phyloP scores from a whole-genome alignment of 1,140 invertebrate genomes.

The Dendrolimus kikuchii region DNA sequence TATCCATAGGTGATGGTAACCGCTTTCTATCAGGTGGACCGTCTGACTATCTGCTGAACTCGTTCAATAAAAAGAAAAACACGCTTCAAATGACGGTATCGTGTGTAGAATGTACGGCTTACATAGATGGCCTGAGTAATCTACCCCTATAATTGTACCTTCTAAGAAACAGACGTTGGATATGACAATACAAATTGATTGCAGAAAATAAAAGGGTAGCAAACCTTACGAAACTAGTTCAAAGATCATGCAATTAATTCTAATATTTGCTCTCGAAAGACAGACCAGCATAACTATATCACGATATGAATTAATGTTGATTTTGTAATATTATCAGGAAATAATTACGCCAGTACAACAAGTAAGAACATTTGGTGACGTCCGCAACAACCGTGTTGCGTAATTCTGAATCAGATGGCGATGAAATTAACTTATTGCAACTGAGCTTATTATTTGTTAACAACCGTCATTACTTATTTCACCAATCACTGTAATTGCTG shows the following conservation, averaged over 20 bases:
- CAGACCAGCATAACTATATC: slow-evolving; percentile 43
- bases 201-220: slow-evolving; percentile 32
- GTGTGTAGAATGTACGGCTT: too few relatives aligned
- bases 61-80: too few relatives aligned
- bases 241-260: slow-evolving; percentile 63
- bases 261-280: slow-evolving; percentile 49
- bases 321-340: slow-evolving; percentile 49
- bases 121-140: too few relatives aligned
- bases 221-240: slow-evolving; percentile 58
- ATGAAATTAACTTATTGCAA: slow-evolving; percentile 44
- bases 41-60: too few relatives aligned
- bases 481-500: slow-evolving; percentile 36
- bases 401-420: slow-evolving; percentile 31
- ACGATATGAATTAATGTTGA: slow-evolving; percentile 49
- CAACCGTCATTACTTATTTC: slow-evolving; percentile 45
- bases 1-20: too few relatives aligned
- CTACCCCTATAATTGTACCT: too few relatives aligned
- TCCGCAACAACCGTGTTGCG: slow-evolving; percentile 30
- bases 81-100: too few relatives aligned
- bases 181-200: too few relatives aligned
- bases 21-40: too few relatives aligned
- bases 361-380: slow-evolving; percentile 47
- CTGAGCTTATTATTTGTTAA: slow-evolving; percentile 46
- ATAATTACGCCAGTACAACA: slow-evolving; percentile 51
- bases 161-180: too few relatives aligned